Conservation (phyloP, 1,140 invertebrate species). For the Coenobita brevimanus region DNA sequence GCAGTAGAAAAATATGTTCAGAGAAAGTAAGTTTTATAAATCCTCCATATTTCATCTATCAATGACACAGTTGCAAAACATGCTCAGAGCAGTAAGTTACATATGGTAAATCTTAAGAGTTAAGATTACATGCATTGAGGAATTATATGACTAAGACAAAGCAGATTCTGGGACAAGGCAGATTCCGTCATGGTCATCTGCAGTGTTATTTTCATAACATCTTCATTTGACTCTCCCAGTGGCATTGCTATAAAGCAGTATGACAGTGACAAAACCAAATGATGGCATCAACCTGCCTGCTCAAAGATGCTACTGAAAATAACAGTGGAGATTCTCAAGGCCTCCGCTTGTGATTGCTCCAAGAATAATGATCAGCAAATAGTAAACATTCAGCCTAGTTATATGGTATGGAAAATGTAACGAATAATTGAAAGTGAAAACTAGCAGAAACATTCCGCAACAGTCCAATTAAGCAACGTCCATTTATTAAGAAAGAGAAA, state of each 20-base stretch:
- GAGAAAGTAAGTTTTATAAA: background rate
- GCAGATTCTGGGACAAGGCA: constrained; percentile 52
- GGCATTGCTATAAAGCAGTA: constrained; percentile 70
- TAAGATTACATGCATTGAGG: constrained; percentile 56
- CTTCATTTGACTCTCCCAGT: constrained; percentile 70
- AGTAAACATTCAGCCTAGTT: constrained; percentile 60
- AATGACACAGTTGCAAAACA: constrained; percentile 28
- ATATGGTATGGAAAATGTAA: constrained; percentile 60
- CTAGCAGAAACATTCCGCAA: constrained; percentile 66
- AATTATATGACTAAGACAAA: constrained; percentile 35
- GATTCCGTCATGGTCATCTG: constrained; percentile 57
- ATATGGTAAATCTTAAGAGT: constrained; percentile 53
- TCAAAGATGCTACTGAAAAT: constrained; percentile 71
- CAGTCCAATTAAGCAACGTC: constrained; percentile 67
- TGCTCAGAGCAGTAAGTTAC: constrained; percentile 51
- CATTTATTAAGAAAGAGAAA: constrained; percentile 63
- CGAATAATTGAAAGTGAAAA: constrained; percentile 61
- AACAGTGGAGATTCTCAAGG: constrained; percentile 68
- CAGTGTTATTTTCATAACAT: constrained; percentile 67
- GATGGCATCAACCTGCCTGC: constrained; percentile 71
- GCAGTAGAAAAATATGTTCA: no score
- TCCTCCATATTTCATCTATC: constrained; percentile 3
- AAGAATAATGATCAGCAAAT: constrained; percentile 49
- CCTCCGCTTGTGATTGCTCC: constrained; percentile 39
- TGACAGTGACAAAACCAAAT: constrained; percentile 72